Conservation (phyloP, 2,888 invertebrate species). For the Sinodicranocentrus sp. region DNA sequence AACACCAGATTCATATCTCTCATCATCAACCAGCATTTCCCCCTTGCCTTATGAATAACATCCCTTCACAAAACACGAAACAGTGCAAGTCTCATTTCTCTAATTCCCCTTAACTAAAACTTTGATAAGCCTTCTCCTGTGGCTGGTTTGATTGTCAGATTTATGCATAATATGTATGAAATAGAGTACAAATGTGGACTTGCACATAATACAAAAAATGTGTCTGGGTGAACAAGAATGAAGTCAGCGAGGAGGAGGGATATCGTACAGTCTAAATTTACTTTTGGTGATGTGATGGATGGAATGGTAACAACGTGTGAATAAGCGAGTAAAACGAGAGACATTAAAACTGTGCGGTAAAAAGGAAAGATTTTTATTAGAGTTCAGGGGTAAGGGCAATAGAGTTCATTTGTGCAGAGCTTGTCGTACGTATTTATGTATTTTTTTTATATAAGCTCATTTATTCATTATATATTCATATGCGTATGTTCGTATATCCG, state of each 20-base stretch:
- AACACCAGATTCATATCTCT: slow-evolving; percentile 48
- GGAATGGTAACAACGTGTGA: too few relatives aligned
- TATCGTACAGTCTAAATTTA: too few relatives aligned
- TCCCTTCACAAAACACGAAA: neutral
- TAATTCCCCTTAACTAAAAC: slow-evolving; percentile 1
- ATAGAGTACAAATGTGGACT: neutral
- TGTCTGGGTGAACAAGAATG: neutral
- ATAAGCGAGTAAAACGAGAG: neutral
- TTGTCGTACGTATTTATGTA: neutral
- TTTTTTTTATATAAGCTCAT: neutral
- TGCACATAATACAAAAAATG: neutral
- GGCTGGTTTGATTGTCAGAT: slow-evolving; percentile 35
- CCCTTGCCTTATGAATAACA: neutral
- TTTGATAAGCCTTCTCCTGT: slow-evolving; percentile 45
- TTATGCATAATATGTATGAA: neutral
- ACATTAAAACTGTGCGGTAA: slow-evolving; percentile 41
- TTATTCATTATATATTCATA: neutral
- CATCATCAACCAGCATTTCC: slow-evolving; percentile 19
- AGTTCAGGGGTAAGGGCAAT: slow-evolving; percentile 62
- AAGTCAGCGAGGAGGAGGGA: neutral
- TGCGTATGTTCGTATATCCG: neutral
- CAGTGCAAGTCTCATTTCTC: too few relatives aligned
- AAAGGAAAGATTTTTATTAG: slow-evolving; percentile 57
- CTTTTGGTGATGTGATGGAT: too few relatives aligned
- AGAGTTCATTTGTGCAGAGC: slow-evolving; percentile 34